These are phyloP conservation scores for Eumeta japonica DNA, from an alignment of 1,140 invertebrate species.

Conservation along the genomic window DNA sequence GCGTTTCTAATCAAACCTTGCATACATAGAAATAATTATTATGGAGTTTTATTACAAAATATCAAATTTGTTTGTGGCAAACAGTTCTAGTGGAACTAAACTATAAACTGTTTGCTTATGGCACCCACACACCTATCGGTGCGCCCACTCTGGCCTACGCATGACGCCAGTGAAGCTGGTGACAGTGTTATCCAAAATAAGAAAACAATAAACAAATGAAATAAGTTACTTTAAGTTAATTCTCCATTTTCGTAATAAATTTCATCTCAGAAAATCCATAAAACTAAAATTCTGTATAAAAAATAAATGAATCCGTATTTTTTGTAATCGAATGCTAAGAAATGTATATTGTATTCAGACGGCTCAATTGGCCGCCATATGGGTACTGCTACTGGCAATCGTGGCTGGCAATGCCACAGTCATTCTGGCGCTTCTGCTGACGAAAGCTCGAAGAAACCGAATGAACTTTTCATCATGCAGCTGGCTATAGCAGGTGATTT, in stretches of 20 bases:
- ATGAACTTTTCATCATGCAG: conserved; percentile 98
- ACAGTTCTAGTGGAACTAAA: too few species aligned
- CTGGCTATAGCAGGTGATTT: conserved; percentile 85
- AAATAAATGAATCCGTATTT: conserved; percentile 1
- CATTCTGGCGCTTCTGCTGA: conserved; percentile 76
- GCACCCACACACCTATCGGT: too few species aligned
- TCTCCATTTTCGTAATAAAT: background rate
- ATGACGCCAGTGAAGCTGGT: too few species aligned
- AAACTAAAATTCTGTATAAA: background rate
- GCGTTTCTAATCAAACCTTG: too few species aligned
- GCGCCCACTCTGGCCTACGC: too few species aligned
- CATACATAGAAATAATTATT: too few species aligned
- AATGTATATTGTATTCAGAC: conserved; percentile 76
- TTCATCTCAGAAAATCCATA: background rate
- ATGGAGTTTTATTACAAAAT: too few species aligned
- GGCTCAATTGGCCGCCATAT: conserved; percentile 84
- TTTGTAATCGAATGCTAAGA: too few species aligned
- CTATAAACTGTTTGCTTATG: too few species aligned
- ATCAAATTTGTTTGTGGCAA: too few species aligned
- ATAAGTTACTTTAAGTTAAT: background rate
- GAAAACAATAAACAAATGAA: background rate
- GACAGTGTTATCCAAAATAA: too few species aligned
- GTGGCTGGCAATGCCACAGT: conserved; percentile 88
- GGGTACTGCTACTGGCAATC: conserved; percentile 83
- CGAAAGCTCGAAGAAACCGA: conserved; percentile 83